These are phyloP conservation scores for Aphidius colemani DNA, from an alignment of 2,888 invertebrate species.

Conservation along the genomic window DNA sequence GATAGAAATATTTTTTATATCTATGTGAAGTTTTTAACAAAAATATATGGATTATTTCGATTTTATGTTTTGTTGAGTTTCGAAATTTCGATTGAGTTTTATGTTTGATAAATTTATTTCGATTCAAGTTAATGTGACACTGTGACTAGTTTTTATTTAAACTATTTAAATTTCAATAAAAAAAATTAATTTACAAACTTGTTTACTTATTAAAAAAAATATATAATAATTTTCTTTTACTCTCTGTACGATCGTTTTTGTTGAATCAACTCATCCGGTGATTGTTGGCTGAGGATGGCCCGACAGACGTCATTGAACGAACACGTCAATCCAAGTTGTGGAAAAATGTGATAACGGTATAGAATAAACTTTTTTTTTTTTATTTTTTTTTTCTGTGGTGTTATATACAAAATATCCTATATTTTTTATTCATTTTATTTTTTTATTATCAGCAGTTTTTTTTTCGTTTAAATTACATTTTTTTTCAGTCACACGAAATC, in stretches of 20 bases:
- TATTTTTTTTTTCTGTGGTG: not conserved
- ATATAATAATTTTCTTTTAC: too few relatives aligned
- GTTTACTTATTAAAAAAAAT: not conserved
- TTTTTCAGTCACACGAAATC: not conserved
- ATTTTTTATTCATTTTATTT: not conserved
- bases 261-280: constrained; percentile 13
- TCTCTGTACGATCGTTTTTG: not conserved
- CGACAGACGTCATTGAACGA: constrained; percentile 9
- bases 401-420: not conserved
- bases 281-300: constrained; percentile 17
- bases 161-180: too few relatives aligned
- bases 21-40: too few relatives aligned
- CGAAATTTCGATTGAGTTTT: too few relatives aligned
- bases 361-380: not conserved
- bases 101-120: too few relatives aligned
- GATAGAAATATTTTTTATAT: too few relatives aligned
- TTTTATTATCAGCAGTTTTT: not conserved
- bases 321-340: constrained; percentile 10
- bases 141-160: too few relatives aligned
- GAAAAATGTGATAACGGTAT: constrained; percentile 22
- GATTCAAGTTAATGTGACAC: too few relatives aligned
- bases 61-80: too few relatives aligned
- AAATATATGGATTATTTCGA: too few relatives aligned
- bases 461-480: not conserved
- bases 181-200: constrained; percentile 9